A percentile compares a stretch with the other conserved stretches of the same genome.
These are phyloP conservation scores for Gorsachius magnificus DNA, from an alignment of 2,797 vertebrate species.

Conservation along the genomic window DNA sequence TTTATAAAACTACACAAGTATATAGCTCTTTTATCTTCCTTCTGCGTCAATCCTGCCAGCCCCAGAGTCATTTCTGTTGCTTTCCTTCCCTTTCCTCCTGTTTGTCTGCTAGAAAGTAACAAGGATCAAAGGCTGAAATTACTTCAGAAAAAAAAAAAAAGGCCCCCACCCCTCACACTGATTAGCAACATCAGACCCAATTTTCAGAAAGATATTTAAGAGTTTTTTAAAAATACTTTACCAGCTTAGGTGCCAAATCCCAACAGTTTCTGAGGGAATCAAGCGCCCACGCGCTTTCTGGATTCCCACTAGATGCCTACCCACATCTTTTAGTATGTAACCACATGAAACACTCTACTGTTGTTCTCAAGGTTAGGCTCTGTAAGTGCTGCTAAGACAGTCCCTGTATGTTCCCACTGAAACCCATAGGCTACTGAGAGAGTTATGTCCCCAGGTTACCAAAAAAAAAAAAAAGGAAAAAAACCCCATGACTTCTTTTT, in stretches of 20 bases:
- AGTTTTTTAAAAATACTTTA: constrained; percentile 39
- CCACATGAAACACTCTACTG: constrained; percentile 37
- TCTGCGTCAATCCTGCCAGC: not conserved
- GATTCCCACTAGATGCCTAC: constrained; percentile 46
- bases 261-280: constrained; percentile 40
- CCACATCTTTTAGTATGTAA: not conserved
- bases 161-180: not conserved
- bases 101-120: constrained; percentile 25
- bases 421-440: not conserved
- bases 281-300: constrained; percentile 13
- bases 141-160: not conserved
- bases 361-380: constrained; percentile 46
- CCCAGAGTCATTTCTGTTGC: constrained; percentile 6
- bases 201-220: constrained; percentile 10
- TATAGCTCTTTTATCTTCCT: constrained; percentile 28
- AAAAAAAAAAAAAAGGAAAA: fast-evolving
- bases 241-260: constrained; percentile 54
- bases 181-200: constrained; percentile 7
- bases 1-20: not conserved
- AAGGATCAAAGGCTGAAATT: constrained; percentile 10
- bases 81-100: not conserved
- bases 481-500: not conserved
- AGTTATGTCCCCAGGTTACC: not conserved
- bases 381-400: not conserved
- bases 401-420: not conserved